A percentile compares a stretch with the other conserved stretches of the same genome.
Evolutionary conservation across 2,113 vertebrate genomes (phyloP).

Genomic region (Circaetus gallicus): DNA sequence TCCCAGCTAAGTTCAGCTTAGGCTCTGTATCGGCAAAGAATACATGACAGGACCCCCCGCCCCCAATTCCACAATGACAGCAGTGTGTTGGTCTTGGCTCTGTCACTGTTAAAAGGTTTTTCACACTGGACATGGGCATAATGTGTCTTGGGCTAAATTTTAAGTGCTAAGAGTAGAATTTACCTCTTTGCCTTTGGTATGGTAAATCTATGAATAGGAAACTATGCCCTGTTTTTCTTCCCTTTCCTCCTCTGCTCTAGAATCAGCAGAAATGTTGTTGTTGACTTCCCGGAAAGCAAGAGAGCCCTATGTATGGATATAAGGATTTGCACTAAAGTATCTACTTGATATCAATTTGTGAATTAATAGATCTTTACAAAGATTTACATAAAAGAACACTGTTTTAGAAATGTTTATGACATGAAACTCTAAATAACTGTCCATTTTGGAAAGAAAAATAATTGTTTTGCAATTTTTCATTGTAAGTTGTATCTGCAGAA

Average conservation of each 20-base stretch:
- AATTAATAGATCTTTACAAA: background rate
- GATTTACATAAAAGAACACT: background rate
- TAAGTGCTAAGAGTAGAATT: background rate
- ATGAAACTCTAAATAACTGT: background rate
- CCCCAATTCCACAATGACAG: background rate
- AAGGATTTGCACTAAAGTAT: background rate
- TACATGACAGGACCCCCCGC: background rate
- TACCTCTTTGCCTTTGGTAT: background rate
- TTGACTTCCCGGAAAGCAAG: background rate
- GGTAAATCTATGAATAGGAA: background rate
- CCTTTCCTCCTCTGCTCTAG: background rate
- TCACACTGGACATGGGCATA: background rate
- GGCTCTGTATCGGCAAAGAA: background rate
- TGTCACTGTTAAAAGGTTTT: background rate
- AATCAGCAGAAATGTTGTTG: background rate
- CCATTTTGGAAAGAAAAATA: background rate
- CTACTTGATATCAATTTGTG: background rate
- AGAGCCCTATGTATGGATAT: background rate
- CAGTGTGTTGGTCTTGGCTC: background rate
- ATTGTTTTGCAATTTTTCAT: background rate
- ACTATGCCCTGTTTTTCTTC: background rate
- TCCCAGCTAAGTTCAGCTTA: background rate
- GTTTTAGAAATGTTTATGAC: background rate
- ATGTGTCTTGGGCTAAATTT: background rate
- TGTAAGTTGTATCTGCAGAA: background rate